Evolutionary conservation across 64 coral and sea anemone species (phyloP).

Genomic region (Trachythela sp.): DNA sequence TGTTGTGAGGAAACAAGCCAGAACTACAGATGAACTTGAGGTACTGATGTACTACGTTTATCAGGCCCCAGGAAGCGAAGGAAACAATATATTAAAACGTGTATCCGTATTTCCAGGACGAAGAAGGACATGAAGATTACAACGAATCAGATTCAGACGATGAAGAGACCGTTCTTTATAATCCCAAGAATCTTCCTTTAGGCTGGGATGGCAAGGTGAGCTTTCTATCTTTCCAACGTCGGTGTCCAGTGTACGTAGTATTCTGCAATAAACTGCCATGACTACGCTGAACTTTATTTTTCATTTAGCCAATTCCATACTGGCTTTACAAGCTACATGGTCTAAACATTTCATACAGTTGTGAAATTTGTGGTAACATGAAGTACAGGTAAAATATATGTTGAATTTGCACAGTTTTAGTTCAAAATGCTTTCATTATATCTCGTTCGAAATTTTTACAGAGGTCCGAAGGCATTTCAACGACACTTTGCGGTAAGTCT

Average conservation of each 20-base stretch:
- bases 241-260: too few relatives aligned
- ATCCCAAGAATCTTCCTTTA: slow-evolving; percentile 93
- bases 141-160: slow-evolving; percentile 96
- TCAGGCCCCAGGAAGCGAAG: too few relatives aligned
- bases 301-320: slow-evolving; percentile 84
- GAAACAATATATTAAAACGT: too few relatives aligned
- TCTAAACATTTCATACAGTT: slow-evolving; percentile 89
- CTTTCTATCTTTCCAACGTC: not conserved
- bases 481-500: slow-evolving; percentile 90
- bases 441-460: slow-evolving; percentile 9
- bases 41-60: slow-evolving; percentile 41
- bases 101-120: slow-evolving; percentile 67
- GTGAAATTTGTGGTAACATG: slow-evolving; percentile 96
- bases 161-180: slow-evolving; percentile 98
- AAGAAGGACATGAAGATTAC: slow-evolving; percentile 86
- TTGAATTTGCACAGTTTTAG: too few relatives aligned
- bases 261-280: not conserved
- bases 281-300: not conserved
- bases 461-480: slow-evolving; percentile 96
- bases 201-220: slow-evolving; percentile 98
- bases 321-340: slow-evolving; percentile 98
- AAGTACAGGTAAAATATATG: slow-evolving; percentile 73
- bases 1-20: slow-evolving; percentile 94
- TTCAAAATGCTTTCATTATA: too few relatives aligned
- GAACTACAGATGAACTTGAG: slow-evolving; percentile 95